Evolutionary conservation across 2,113 vertebrate genomes (phyloP), one percentile per base, ranked within the genome.

Genomic region (Silurus asotus): DNA sequence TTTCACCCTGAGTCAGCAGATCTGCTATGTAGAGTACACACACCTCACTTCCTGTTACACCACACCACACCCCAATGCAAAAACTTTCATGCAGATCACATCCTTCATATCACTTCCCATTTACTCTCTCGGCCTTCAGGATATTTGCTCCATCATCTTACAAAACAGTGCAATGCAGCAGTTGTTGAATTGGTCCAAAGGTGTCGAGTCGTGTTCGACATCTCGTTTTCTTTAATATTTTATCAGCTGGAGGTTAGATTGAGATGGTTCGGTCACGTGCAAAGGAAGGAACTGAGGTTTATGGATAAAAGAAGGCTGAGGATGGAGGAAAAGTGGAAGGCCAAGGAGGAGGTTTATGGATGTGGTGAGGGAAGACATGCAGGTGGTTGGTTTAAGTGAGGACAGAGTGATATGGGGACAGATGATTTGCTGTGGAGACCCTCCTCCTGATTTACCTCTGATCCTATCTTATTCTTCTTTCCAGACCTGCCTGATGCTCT

Each of bases 1-100:
- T 72, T n/a, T 69, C 76, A 74, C 81, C 74, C 91, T 92, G 93
- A 94, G 92, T 95, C 93, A 95, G 93, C 94, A 93, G 84, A 89
- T 91, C 74, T 81, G 45, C 23, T 51, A 61, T 90, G 75, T 83
- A 86, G 65, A 19, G 61, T 19, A 20, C 64, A 84, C 45, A 59
- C 28, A 45, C 77, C 77, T 48, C 77, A 80, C 19, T 61, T 61
- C 77, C 28, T 80, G 56, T 80, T 80, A 80, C 28, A 61, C 59
- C 61, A 80, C 74, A 37, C 37, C 37, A 37, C 28, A 23, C 48
- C 48, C 23, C 53, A 5, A 0, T 28, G 15, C 7, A 17, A 59
- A 37, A 17, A 37, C 37, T 17, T 79, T 59, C 20, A 6, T 0
- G 58, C 20, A 17, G 10, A 77, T 28, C 28, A 8, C 14, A 56